Evolutionary conservation across 2,113 vertebrate genomes (phyloP).

Genomic region (Gymnorhina tibicen): DNA sequence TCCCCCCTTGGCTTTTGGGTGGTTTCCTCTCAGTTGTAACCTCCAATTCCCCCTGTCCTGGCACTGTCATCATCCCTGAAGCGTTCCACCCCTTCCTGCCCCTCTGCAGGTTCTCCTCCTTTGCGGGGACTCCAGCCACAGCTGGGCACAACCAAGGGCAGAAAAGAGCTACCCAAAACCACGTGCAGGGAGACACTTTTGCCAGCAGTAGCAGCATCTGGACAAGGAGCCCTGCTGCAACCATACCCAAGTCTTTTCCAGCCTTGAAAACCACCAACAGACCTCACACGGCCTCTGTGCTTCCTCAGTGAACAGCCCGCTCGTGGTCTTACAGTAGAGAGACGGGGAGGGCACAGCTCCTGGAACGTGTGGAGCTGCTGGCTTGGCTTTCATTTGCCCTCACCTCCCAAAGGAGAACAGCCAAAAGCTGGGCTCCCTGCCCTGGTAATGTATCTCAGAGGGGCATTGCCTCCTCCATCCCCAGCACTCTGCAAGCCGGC

Average conservation of each 20-base stretch:
- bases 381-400: background rate
- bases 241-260: background rate
- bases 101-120: background rate
- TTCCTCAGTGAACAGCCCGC: background rate
- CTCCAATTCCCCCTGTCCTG: background rate
- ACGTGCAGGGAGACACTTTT: background rate
- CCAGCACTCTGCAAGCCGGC: background rate
- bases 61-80: background rate
- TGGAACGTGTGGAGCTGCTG: accelerated
- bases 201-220: background rate
- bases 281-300: background rate
- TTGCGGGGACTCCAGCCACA: background rate
- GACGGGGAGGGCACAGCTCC: background rate
- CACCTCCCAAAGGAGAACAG: background rate
- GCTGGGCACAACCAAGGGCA: background rate
- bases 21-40: background rate
- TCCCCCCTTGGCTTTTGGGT: background rate
- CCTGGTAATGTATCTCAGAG: background rate
- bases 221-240: background rate
- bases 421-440: background rate
- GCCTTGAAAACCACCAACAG: background rate
- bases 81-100: background rate
- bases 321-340: background rate
- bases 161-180: background rate
- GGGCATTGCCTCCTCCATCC: background rate